Conservation (phyloP, 2,797 vertebrate species). For the Phalloptychus januarius region DNA sequence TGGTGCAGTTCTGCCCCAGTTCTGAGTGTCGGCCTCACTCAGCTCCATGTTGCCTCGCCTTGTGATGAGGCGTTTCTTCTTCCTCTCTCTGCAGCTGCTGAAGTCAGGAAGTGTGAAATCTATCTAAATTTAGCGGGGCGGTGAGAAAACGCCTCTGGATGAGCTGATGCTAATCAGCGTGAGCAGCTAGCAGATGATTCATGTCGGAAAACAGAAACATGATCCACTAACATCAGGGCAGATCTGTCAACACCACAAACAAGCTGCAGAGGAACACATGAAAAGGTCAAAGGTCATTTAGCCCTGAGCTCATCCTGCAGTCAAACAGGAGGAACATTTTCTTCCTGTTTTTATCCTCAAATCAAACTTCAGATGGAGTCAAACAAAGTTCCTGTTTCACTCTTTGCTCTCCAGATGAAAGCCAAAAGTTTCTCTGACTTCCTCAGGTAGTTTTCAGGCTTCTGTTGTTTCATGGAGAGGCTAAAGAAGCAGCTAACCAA, state of each 20-base stretch:
- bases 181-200: slow-evolving; percentile 3
- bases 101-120: slow-evolving; percentile 17
- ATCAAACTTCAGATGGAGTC: background rate
- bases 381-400: no score
- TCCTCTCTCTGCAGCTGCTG: slow-evolving; percentile 1
- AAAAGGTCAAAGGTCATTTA: background rate
- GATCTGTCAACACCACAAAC: background rate
- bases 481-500: background rate
- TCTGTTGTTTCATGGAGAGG: background rate
- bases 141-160: background rate
- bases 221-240: background rate
- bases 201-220: background rate
- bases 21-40: background rate
- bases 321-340: background rate
- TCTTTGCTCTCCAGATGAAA: no score
- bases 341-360: background rate
- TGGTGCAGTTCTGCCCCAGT: background rate
- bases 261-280: background rate
- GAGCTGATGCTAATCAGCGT: background rate
- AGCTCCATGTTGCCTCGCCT: background rate
- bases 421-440: background rate
- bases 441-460: background rate
- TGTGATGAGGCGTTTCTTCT: slow-evolving; percentile 22
- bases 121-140: slow-evolving; percentile 11
- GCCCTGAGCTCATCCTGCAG: background rate